Evolutionary conservation across 2,797 vertebrate species (phyloP).

Genomic region (Buphagus erythrorhynchus): DNA sequence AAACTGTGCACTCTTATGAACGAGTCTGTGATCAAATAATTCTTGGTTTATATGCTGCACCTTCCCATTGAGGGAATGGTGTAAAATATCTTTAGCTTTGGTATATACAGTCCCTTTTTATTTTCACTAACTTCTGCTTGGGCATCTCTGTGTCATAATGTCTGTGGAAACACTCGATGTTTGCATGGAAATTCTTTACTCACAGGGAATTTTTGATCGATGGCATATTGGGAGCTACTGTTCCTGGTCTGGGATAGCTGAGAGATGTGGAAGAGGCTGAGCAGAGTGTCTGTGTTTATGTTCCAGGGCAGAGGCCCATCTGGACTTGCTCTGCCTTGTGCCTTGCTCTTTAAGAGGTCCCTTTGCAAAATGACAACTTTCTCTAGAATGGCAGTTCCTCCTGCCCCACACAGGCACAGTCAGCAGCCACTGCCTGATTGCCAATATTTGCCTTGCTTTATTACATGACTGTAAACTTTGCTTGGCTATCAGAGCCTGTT

Average conservation of each 20-base stretch:
- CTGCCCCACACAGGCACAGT: conserved; percentile 9
- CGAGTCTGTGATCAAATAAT: background rate
- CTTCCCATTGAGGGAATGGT: rapidly evolving
- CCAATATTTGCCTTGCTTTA: conserved; percentile 74
- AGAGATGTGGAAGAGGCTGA: background rate
- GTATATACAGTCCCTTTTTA: background rate
- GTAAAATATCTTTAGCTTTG: background rate
- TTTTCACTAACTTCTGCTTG: background rate
- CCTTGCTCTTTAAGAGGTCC: conserved; percentile 13
- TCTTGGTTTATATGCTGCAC: background rate
- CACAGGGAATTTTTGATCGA: background rate
- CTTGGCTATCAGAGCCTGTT: conserved; percentile 28
- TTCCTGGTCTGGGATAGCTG: background rate
- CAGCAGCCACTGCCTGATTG: background rate
- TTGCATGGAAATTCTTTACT: background rate
- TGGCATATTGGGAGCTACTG: background rate
- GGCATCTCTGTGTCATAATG: background rate
- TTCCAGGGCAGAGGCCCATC: conserved; percentile 16
- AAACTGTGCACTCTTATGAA: background rate
- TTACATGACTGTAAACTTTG: conserved; percentile 49
- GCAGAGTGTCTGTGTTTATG: conserved; percentile 10
- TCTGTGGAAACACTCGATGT: background rate
- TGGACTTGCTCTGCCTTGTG: conserved; percentile 14
- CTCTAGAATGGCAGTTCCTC: conserved; percentile 39
- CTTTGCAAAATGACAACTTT: conserved; percentile 55